Conservation (phyloP, 2,888 invertebrate species). For the Chesias legatella region DNA sequence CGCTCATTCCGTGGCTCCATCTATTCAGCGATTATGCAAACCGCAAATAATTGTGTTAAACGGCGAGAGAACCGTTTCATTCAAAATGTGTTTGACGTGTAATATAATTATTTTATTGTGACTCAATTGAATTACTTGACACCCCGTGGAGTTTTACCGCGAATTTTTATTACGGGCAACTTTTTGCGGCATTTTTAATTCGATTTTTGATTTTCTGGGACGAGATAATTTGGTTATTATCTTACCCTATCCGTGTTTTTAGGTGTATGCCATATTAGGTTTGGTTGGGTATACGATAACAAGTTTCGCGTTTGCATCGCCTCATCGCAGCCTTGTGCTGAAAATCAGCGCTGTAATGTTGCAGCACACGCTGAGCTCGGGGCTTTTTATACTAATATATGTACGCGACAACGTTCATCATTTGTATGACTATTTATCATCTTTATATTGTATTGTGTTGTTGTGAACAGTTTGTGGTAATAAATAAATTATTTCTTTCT, state of each 20-base stretch:
- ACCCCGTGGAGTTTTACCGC: constrained; percentile 44
- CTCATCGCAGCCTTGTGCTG: too few species aligned
- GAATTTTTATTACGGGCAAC: constrained; percentile 40
- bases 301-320: too few species aligned
- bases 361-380: too few species aligned
- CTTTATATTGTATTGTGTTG: too few species aligned
- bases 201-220: constrained; percentile 16
- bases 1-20: constrained; percentile 26
- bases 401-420: too few species aligned
- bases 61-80: constrained; percentile 46
- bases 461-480: too few species aligned
- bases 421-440: too few species aligned
- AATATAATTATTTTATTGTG: constrained; percentile 71
- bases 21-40: constrained; percentile 66
- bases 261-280: too few species aligned
- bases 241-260: constrained; percentile 4
- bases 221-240: constrained; percentile 13
- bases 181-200: constrained; percentile 28
- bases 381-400: too few species aligned
- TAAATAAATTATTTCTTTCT: too few species aligned
- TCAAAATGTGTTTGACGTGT: constrained; percentile 69
- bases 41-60: constrained; percentile 61
- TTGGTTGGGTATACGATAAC: too few species aligned
- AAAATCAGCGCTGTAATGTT: too few species aligned
- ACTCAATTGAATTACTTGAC: constrained; percentile 59